Evolutionary conservation across 2,797 vertebrate species (phyloP).

Genomic region (Xenopus petersii): DNA sequence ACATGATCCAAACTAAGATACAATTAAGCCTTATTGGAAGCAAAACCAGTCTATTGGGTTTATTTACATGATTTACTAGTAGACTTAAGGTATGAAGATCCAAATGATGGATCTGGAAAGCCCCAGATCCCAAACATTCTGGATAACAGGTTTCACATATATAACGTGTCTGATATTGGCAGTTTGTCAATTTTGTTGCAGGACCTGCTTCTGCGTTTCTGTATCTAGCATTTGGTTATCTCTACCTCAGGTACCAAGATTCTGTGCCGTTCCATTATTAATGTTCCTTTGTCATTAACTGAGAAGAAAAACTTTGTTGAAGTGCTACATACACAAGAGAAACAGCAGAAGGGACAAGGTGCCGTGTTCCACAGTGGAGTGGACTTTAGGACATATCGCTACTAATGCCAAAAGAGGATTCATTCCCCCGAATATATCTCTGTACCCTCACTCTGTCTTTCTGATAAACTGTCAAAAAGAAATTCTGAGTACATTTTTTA

Average conservation of each 20-base stretch:
- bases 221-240: neutral
- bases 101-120: too few relatives aligned
- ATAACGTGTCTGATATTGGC: too few relatives aligned
- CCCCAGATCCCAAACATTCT: too few relatives aligned
- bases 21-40: too few relatives aligned
- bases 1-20: too few relatives aligned
- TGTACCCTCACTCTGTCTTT: neutral
- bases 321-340: slow-evolving; percentile 4
- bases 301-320: neutral
- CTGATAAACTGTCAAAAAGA: slow-evolving; percentile 34
- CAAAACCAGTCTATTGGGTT: too few relatives aligned
- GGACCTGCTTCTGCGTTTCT: too few relatives aligned
- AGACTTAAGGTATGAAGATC: too few relatives aligned
- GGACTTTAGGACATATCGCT: slow-evolving; percentile 32
- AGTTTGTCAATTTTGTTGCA: too few relatives aligned
- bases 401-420: slow-evolving; percentile 5
- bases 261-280: neutral
- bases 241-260: neutral
- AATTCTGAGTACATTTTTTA: slow-evolving; percentile 30
- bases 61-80: too few relatives aligned
- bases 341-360: slow-evolving; percentile 1
- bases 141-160: too few relatives aligned
- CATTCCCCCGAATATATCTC: neutral
- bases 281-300: neutral
- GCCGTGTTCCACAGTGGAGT: neutral